phyloP scores from a whole-genome alignment of 2,797 vertebrate genomes.

The Hippopotamyrus pictus region DNA sequence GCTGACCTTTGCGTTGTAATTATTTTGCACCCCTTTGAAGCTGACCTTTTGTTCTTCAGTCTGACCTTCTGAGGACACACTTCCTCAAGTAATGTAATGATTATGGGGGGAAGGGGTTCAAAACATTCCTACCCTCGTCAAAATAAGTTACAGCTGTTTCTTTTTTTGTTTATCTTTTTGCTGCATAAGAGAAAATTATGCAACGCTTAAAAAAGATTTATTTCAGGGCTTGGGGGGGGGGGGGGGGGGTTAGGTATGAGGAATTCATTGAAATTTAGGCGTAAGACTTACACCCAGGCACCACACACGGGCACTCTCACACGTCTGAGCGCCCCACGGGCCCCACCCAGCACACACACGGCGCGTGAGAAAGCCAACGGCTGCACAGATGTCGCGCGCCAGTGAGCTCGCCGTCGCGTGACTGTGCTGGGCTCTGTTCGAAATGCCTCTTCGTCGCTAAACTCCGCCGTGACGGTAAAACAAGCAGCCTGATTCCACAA shows the following conservation, averaged over 20 bases:
- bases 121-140: neutral
- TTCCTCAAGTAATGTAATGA: conserved; percentile 31
- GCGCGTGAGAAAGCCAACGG: neutral
- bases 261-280: neutral
- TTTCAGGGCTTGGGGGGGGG: neutral
- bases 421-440: neutral
- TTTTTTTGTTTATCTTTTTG: neutral
- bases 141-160: neutral
- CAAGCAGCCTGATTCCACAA: neutral
- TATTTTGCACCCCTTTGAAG: conserved; percentile 31
- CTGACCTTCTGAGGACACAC: conserved; percentile 32
- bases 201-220: conserved; percentile 39
- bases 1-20: conserved; percentile 39
- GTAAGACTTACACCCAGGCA: neutral
- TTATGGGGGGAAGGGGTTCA: neutral
- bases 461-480: neutral
- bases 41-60: conserved; percentile 36
- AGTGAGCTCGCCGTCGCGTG: neutral
- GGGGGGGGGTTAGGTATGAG: neutral
- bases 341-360: neutral
- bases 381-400: neutral
- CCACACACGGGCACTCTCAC: neutral
- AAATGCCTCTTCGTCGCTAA: neutral
- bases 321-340: neutral
- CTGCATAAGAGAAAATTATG: conserved; percentile 43